These are phyloP conservation scores for Gymnoscopelus braueri DNA, from an alignment of 2,797 vertebrate species.

Conservation along the genomic window DNA sequence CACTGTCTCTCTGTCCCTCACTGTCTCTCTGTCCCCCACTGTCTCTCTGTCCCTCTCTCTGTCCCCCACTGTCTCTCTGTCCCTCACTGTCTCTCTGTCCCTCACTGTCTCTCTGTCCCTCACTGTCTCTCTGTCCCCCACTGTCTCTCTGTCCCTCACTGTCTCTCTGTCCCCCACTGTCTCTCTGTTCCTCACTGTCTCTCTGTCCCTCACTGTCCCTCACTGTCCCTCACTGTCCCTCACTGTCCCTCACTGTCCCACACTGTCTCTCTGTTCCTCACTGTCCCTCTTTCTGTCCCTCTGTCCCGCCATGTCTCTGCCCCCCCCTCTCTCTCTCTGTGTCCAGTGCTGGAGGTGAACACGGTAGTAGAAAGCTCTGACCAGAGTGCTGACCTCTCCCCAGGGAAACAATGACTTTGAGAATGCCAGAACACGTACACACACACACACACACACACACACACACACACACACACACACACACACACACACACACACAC, in stretches of 20 bases:
- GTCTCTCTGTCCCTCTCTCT: no score
- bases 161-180: no score
- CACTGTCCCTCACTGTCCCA: no score
- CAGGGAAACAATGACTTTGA: conserved; percentile 83
- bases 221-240: no score
- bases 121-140: neutral
- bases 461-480: conserved; percentile 18
- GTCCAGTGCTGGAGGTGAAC: conserved; percentile 70
- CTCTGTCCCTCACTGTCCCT: no score
- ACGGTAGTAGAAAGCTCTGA: conserved; percentile 75
- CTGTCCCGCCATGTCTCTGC: conserved; percentile 2
- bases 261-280: no score
- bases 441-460: conserved; percentile 15
- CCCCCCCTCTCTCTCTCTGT: conserved; percentile 21
- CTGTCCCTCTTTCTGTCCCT: neutral
- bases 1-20: neutral
- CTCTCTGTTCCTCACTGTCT: no score
- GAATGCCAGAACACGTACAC: conserved; percentile 61
- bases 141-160: no score
- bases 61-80: neutral
- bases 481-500: conserved; percentile 21
- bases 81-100: neutral
- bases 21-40: neutral
- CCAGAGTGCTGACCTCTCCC: conserved; percentile 79
- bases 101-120: neutral